phyloP scores from a whole-genome alignment of 2,113 vertebrate genomes.

The Candoia aspera region DNA sequence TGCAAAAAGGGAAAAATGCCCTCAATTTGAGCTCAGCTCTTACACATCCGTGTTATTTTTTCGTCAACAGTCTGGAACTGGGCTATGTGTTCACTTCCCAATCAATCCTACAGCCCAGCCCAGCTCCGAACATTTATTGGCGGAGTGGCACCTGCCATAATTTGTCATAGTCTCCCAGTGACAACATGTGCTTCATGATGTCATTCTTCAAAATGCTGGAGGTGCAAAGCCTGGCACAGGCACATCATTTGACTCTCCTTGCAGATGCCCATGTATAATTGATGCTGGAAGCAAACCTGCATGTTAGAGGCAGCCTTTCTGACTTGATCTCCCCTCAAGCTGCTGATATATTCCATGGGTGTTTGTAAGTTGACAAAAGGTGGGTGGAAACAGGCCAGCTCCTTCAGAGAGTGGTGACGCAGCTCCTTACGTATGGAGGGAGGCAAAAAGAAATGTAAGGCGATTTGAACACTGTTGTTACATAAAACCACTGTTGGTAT shows the following conservation, averaged over 20 bases:
- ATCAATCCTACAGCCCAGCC: background rate
- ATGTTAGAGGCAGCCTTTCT: background rate
- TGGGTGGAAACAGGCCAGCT: no score
- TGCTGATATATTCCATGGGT: no score
- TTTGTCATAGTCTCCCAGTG: background rate
- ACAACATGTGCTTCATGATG: background rate
- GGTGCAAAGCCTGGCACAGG: background rate
- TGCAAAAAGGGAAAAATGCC: background rate
- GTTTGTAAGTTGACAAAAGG: no score
- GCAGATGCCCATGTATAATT: background rate
- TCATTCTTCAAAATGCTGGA: background rate
- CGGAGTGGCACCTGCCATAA: background rate
- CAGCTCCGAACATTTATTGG: background rate
- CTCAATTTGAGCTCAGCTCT: background rate
- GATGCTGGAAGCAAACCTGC: background rate
- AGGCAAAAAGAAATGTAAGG: no score
- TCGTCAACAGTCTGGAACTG: background rate
- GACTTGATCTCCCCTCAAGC: no score
- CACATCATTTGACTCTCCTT: background rate
- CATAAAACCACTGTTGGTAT: no score
- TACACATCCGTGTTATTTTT: background rate
- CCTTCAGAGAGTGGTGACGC: no score
- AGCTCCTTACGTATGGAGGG: no score
- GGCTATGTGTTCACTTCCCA: background rate
- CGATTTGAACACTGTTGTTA: no score